Base-by-base conservation (phyloP, 2,113 vertebrate genomes). In the Ciconia stormi region DNA sequence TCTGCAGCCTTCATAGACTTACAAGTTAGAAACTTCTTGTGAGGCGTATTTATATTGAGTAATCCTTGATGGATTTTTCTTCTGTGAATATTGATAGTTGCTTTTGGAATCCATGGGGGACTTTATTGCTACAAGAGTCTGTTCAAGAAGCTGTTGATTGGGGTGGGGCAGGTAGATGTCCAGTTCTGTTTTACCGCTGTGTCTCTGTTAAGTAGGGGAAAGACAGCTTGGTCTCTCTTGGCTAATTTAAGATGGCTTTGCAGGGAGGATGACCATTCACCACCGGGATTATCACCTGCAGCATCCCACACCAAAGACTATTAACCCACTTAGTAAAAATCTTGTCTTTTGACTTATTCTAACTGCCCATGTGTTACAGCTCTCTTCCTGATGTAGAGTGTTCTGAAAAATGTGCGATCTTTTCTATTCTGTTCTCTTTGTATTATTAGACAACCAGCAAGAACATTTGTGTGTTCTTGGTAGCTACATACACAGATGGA, bases 401-500 rank as follows among this genome's bases (percentile, higher is more conserved):
- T 30, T 42, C 50, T 80, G 53, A 52, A 17, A 53, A 82, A 15
- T 7, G 18, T 16, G 22, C 16, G 13, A 18, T 63, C 29, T 40
- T 13, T 38, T 42, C 49, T 56, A 2, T 44, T 23, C 70, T 65
- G 4, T 23, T 67, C 30, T n/a, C 11, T 87, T 50, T 74, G 1
- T 78, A 29, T 67, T 40, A 34, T 21, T 76, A 99, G 99, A 97
- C 98, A n/a, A 78, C 89, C 56, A 98, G 96, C 96, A 98, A 97
- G 94, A 98, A 84, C 3, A 55, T 99, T 13, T 99, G 99, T 44
- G 98, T 98, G 81, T 99, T 99, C 91, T 93, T 99, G 62, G 96
- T 99, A 89, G 98, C 99, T 50, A 99, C 99, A 0, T 99, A 99
- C 95, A 99, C 99, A 0, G 99, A 99, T 0, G 99, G 99, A 29